These are phyloP conservation scores for Pyrgus malvae DNA, from an alignment of 2,888 invertebrate genomes.

Conservation along the genomic window DNA sequence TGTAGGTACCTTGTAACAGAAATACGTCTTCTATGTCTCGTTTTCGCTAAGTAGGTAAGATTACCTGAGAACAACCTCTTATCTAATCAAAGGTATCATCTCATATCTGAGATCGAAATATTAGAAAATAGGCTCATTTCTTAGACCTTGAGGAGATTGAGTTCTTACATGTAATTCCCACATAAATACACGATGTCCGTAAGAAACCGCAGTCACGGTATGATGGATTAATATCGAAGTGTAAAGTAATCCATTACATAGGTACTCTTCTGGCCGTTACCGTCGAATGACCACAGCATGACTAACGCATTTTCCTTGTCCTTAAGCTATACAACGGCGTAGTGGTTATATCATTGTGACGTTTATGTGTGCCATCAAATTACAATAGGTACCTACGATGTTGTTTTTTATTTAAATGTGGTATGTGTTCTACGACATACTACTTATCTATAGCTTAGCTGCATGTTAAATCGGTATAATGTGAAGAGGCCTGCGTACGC, in stretches of 20 bases:
- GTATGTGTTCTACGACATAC: neutral
- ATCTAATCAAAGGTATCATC: slow-evolving; percentile 8
- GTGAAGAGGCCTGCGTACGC: too few species aligned
- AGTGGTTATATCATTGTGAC: slow-evolving; percentile 12
- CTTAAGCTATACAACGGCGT: slow-evolving; percentile 8
- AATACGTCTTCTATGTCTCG: neutral
- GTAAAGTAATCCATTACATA: slow-evolving; percentile 23
- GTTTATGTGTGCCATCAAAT: slow-evolving; percentile 13
- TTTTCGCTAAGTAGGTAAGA: neutral
- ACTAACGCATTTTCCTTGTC: slow-evolving; percentile 25
- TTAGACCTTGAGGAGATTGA: neutral
- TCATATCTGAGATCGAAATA: too few species aligned
- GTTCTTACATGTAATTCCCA: neutral
- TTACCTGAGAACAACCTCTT: neutral
- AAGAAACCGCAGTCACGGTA: slow-evolving; percentile 21
- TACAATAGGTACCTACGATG: neutral
- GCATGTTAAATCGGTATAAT: too few species aligned
- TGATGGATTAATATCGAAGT: slow-evolving; percentile 14
- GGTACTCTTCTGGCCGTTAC: slow-evolving; percentile 22
- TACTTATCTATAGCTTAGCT: too few species aligned
- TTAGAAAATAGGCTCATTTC: slow-evolving; percentile 1
- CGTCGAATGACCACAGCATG: slow-evolving; percentile 25
- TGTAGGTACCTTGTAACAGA: neutral
- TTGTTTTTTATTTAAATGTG: neutral
- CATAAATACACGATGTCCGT: neutral